Base-by-base conservation (phyloP, 2,113 vertebrate genomes). In the Coptodon bakossiorum region DNA sequence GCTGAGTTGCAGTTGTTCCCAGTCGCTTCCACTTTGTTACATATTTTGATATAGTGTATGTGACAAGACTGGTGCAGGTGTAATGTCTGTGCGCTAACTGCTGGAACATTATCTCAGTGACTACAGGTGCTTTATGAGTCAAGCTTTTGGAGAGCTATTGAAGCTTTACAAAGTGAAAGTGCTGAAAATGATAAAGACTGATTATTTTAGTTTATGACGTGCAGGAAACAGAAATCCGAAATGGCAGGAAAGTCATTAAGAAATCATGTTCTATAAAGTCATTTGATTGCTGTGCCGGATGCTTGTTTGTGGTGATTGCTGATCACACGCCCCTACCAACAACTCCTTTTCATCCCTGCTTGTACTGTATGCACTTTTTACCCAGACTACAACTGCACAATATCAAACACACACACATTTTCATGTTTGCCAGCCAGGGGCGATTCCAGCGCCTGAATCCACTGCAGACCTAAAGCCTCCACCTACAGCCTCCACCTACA, bases 401-500 rank as follows among this genome's bases (percentile, higher is more conserved):
- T 10, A 38, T 45, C 78, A 43, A 71, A 17, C 22, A n/a, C 12
- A 40, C 36, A 80, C 61, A 40, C 61, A 9, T 66, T 29, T 22
- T 78, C 4, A 1, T 80, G 24, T 57, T 57, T 8, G 13, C 17
- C 68, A 54, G 17, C 45, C 73, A 78, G 3, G 45, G 19, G 45
- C 3, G 2, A 31, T 57, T 38, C 52, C 59, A 73, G 82, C 3
- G 1, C 63, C 27, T 31, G 83, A 80, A 54, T 71, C 61, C 14
- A 43, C 19, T 13, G 79, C 19, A 53, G 53, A 88, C 82, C 71
- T n/a, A 13, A 59, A 84, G 84, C 86, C 66, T 36, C 87, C 88
- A 82, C 88, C 71, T 24, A 13, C 66, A 84, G 84, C 86, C 66
- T 29, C 87, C 88, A 82, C 90, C 89, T 87, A 79, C 63, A 17